Evolutionary conservation across 2,113 vertebrate species (phyloP), one percentile per base, ranked within the genome.

Genomic region (Furnarius figulus): DNA sequence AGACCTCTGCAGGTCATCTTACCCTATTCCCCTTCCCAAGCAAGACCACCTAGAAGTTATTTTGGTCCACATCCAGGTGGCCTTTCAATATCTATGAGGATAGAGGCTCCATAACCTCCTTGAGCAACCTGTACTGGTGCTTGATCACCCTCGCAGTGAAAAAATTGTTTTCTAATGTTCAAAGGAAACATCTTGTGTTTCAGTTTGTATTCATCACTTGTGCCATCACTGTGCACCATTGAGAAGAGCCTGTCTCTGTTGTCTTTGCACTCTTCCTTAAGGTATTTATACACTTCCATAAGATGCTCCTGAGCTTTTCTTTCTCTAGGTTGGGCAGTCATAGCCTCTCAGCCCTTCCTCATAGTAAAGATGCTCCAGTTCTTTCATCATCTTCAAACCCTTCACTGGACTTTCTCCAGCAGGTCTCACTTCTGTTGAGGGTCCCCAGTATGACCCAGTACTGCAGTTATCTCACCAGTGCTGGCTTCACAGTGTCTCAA

Each of bases 1-100:
- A 6, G 16, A 30, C 7, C 7, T 49, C 11, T 47, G n/a, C 17
- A 61, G 35, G 35, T 77, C 35, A 50, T 42, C 5, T 66, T 55
- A 17, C 12, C 21, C 33, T 23, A 37, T 8, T 2, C 4, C 4
- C 4, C 12, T 74, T 17, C 46, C 56, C 35, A 70, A 55, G 5
- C 10, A 65, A 27, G 44, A 37, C 11, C 4, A 21, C 44, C 31
- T 68, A 39, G 23, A 71, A 52, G 2, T 0, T 0, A 21, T 73
- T 80, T 12, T 53, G 28, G 18, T 46, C 39, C 2, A 7, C 39
- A 14, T 7, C 35, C 18, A 25, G 14, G 33, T 39, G 18, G 9
- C 30, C 2, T 83, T 85, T 53, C 11, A 71, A 15, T 49, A 30
- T 58, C 20, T n/a, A 4, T 39, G 28, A 61, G 5, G 12, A 12